Conservation (phyloP, 2,113 vertebrate species). For the Excalfactoria chinensis region DNA sequence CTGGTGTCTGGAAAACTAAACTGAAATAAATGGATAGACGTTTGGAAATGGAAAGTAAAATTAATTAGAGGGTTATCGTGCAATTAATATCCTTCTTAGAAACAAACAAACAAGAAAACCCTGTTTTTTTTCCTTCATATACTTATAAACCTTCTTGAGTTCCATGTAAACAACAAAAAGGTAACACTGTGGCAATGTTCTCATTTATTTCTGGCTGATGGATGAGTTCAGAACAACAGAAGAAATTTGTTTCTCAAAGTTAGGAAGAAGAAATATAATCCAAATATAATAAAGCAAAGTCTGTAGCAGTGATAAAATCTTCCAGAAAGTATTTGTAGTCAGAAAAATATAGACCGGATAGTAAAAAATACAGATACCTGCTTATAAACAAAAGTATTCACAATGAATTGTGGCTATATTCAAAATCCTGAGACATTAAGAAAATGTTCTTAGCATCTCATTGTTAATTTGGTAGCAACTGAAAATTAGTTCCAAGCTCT, state of each 20-base stretch:
- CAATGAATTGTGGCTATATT: background rate
- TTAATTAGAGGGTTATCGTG: background rate
- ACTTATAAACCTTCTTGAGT: background rate
- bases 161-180: background rate
- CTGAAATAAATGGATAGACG: slow-evolving; percentile 2
- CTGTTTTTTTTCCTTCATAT: background rate
- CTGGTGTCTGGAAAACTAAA: background rate
- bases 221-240: background rate
- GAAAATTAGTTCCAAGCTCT: background rate
- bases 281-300: background rate
- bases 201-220: background rate
- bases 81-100: background rate
- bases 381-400: background rate
- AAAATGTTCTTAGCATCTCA: background rate
- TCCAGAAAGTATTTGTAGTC: background rate
- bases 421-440: background rate
- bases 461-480: background rate
- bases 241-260: background rate
- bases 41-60: slow-evolving; percentile 32
- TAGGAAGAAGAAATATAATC: background rate
- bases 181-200: accelerated
- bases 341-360: background rate
- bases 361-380: background rate
- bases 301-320: background rate
- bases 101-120: background rate